Base-by-base conservation (phyloP, 2,797 vertebrate species). In the Garrulus glandarius region DNA sequence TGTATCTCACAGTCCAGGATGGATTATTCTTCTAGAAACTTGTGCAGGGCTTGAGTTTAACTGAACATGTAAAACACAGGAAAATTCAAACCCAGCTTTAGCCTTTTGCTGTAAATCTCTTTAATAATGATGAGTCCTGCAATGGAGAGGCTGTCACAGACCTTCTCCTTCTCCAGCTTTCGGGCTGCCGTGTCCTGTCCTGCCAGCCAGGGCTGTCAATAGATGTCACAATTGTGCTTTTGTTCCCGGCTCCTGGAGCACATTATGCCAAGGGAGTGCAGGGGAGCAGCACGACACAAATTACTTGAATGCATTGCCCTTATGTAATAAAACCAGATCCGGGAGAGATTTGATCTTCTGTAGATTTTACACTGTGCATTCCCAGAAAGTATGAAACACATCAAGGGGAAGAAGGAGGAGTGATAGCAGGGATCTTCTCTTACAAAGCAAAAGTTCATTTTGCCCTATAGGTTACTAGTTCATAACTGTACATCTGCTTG, bases 161-260 rank as follows among this genome's bases (percentile, higher is more conserved):
- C 21, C 55, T 75, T 30, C 22, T 61, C 14, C 56, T 1, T 4
- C 59, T 60, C 75, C 82, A 69, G 59, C 4, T 36, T 8, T 17
- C 49, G 6, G 67, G 21, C 92, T 59, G 70, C 64, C 27, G 1
- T 4, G 44, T 56, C 68, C 84, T 4, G 44, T 56, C 68, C 84
- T 56, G 67, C 83, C 85, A 49, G 88, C 71, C 49, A 70, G 32
- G n/a, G 69, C 87, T 86, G 95, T 94, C 96, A 93, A 91, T 94
- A 97, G 96, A 94, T 97, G 97, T 97, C 97, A 97, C 86, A 92
- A 95, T 97, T 80, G 94, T 68, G 91, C 97, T 91, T 91, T 32
- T 59, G 44, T 32, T 96, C 71, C 70, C 13, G 3, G 29, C 84
- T 94, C 59, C 74, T 49, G 82, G 39, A 88, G 46, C 64, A 64